Conservation (phyloP, 2,797 vertebrate species). For the Sebastes matsubarae region DNA sequence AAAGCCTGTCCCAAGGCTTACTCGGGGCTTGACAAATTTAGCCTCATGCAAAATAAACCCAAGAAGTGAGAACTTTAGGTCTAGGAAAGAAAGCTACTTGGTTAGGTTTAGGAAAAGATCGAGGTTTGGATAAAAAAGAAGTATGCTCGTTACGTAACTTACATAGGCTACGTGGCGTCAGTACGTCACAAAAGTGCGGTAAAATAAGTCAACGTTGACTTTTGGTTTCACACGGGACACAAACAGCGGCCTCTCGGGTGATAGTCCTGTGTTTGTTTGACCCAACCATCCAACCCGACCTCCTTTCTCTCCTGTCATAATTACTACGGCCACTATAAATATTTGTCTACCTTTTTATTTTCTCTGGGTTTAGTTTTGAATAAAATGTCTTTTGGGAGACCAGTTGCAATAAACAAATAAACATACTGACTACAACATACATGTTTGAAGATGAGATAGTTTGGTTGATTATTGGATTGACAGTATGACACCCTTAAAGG, state of each 20-base stretch:
- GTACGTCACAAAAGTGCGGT: too few relatives aligned
- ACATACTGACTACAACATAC: background rate
- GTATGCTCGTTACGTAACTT: too few relatives aligned
- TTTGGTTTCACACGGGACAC: too few relatives aligned
- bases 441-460: background rate
- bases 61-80: background rate
- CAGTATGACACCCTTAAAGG: conserved; percentile 56
- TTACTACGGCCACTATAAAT: background rate
- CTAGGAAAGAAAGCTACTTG: too few relatives aligned
- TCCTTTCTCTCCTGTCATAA: too few relatives aligned
- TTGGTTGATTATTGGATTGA: background rate
- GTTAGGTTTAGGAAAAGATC: too few relatives aligned
- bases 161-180: too few relatives aligned
- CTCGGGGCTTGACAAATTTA: background rate
- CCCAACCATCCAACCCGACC: too few relatives aligned
- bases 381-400: background rate
- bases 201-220: too few relatives aligned
- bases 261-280: too few relatives aligned
- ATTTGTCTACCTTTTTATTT: background rate
- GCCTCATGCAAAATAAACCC: background rate
- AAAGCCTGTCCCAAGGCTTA: background rate
- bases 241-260: too few relatives aligned
- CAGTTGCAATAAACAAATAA: background rate
- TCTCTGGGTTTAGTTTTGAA: background rate
- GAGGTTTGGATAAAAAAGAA: too few relatives aligned